A percentile compares a stretch with the other conserved stretches of the same genome.
Evolutionary conservation across 2,113 vertebrate genomes (phyloP).

Genomic region (Pelodiscus sinensis): DNA sequence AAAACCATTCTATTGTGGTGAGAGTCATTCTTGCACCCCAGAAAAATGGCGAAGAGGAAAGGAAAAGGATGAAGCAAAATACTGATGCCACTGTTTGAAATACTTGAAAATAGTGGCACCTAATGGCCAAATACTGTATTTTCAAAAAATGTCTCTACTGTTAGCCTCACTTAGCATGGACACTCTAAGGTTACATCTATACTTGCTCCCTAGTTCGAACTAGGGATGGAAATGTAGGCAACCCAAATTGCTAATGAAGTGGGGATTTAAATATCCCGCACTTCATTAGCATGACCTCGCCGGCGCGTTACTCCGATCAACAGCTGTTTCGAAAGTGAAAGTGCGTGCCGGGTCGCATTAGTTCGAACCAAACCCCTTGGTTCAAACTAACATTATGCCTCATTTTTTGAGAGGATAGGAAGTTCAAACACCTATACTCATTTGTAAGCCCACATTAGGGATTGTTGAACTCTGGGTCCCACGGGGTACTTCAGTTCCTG

Average conservation of each 20-base stretch:
- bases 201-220: no score
- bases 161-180: no score
- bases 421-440: background rate
- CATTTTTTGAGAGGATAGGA: background rate
- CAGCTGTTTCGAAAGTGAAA: no score
- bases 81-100: background rate
- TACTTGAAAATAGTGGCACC: slow-evolving; percentile 55
- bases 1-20: background rate
- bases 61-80: background rate
- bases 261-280: no score
- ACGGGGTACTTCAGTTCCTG: background rate
- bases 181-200: no score
- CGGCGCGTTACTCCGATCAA: no score
- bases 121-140: slow-evolving; percentile 12
- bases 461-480: background rate
- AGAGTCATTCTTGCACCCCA: background rate
- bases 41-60: background rate
- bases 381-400: background rate
- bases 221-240: no score
- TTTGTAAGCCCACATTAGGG: background rate
- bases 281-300: no score
- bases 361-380: no score
- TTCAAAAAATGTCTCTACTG: background rate
- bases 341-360: no score
- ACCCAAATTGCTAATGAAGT: no score